Base-by-base conservation (phyloP, 2,113 vertebrate genomes). In the Polyodon spathula region DNA sequence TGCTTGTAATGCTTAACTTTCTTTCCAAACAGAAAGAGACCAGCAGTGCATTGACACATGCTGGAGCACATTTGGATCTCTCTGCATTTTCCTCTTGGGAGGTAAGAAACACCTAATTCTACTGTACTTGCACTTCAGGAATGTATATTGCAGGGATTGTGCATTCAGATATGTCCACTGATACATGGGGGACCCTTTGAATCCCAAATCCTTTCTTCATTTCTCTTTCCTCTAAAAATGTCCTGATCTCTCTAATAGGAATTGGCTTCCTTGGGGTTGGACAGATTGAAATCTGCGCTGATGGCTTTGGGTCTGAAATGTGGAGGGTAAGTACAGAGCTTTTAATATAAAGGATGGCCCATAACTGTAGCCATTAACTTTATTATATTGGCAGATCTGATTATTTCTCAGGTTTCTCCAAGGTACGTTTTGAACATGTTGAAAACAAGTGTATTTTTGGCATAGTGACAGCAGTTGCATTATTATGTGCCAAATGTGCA, bases 51-150 rank as follows among this genome's bases (percentile, higher is more conserved):
- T 73, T 99, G 72, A 98, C 96, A 8, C 96, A 98, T 0, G 89
- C 94, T 1, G 96, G 96, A 68, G 95, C 96, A 74, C 96, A 99
- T 75, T 76, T 99, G 78, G 96, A 99, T 72, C 91, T 99, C n/a
- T 99, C 95, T 0, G 96, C 95, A 0, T 99, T 99, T 65, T 99
- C 95, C 1, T 99, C 96, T 2, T 99, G 96, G 95, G 96, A 99
- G 90, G 96, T 99, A 78, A 68, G 71, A 11, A 0, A 54, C 3
- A 1, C 37, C 10, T 11, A 4, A 11, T 6, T n/a, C n/a, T n/a
- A n/a, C n/a, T n/a, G n/a, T n/a, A n/a, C n/a, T n/a, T n/a, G n/a
- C n/a, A n/a, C n/a, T n/a, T n/a, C n/a, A n/a, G n/a, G n/a, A n/a
- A n/a, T n/a, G n/a, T n/a, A n/a, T n/a, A n/a, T n/a, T n/a, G n/a